phyloP scores from a whole-genome alignment of 2,888 invertebrate species.

The Notocelia uddmanniana region DNA sequence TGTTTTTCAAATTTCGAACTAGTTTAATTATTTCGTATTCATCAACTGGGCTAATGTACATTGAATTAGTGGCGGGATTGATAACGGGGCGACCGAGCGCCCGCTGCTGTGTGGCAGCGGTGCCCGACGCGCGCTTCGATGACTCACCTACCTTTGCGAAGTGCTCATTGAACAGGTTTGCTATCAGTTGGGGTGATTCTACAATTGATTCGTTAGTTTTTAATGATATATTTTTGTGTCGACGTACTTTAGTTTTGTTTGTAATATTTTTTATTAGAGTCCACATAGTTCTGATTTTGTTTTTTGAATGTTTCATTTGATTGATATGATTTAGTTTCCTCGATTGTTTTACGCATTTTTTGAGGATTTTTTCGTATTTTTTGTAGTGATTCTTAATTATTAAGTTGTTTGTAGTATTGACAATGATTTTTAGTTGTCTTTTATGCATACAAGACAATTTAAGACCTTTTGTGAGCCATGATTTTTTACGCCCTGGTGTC shows the following conservation, averaged over 20 bases:
- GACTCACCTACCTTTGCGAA: constrained; percentile 10
- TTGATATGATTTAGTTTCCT: neutral
- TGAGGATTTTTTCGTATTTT: neutral
- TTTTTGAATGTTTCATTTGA: constrained; percentile 9
- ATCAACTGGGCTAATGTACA: no score
- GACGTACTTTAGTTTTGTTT: neutral
- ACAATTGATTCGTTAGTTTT: neutral
- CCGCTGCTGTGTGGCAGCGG: no score
- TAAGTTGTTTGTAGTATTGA: neutral
- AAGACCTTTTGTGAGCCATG: constrained; percentile 2
- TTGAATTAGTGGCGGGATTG: no score
- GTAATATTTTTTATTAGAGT: neutral
- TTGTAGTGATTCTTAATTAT: neutral
- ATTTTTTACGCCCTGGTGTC: neutral
- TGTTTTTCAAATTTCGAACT: no score
- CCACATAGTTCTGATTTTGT: constrained; percentile 11
- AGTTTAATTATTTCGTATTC: no score
- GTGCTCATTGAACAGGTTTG: constrained; percentile 8
- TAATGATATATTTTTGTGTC: neutral
- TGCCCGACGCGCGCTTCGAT: no score
- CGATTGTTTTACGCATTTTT: constrained; percentile 18
- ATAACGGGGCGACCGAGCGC: no score
- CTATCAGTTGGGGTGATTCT: neutral
- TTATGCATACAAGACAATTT: constrained; percentile 8
- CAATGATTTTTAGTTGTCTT: constrained; percentile 9